phyloP scores from a whole-genome alignment of 2,797 vertebrate species.

The Micromesistius poutassou region DNA sequence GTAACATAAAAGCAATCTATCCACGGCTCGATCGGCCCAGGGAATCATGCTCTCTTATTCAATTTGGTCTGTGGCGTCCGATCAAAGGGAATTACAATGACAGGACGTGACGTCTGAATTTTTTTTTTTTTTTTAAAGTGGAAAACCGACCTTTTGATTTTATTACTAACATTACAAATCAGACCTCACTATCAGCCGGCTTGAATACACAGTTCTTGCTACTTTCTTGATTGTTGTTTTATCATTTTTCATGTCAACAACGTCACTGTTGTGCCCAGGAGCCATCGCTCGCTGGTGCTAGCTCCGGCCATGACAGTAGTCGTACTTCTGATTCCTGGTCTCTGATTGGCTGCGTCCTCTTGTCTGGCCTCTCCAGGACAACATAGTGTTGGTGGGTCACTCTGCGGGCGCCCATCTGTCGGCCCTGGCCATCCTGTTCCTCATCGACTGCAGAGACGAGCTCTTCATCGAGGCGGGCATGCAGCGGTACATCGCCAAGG shows the following conservation, averaged over 20 bases:
- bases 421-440: slow-evolving; percentile 67
- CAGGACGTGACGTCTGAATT: background rate
- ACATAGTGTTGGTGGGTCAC: slow-evolving; percentile 72
- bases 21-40: too few species aligned
- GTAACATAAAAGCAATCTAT: too few species aligned
- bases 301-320: background rate
- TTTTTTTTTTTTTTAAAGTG: background rate
- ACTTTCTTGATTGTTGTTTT: background rate
- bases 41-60: background rate
- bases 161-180: background rate
- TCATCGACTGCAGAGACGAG: slow-evolving; percentile 63
- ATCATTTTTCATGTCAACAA: background rate
- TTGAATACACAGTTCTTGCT: background rate
- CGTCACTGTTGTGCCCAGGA: background rate
- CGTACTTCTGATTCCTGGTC: background rate
- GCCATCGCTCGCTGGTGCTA: background rate
- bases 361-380: slow-evolving; percentile 55
- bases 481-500: slow-evolving; percentile 50
- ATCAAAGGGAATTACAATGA: background rate
- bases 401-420: slow-evolving; percentile 77
- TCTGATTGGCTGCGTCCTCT: slow-evolving; percentile 4
- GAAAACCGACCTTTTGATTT: background rate
- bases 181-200: background rate
- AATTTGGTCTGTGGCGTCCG: background rate
- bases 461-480: slow-evolving; percentile 61